A percentile compares a stretch with the other conserved stretches of the same genome.
These are phyloP conservation scores for Eurytoma californica DNA, from an alignment of 2,888 invertebrate genomes.

Conservation along the genomic window DNA sequence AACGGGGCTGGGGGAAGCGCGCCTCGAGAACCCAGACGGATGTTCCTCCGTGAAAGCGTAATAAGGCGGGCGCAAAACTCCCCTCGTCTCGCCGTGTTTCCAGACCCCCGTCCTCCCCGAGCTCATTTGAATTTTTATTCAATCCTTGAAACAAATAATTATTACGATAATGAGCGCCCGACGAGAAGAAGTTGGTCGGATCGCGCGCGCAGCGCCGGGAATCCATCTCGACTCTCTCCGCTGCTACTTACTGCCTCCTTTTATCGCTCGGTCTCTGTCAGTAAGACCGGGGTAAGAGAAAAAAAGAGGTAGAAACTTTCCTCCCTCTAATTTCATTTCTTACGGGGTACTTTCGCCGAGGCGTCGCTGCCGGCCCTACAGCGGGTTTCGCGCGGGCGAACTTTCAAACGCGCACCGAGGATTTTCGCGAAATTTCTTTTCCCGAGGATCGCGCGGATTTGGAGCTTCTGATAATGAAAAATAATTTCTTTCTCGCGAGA, in stretches of 20 bases:
- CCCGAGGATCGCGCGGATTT: no score
- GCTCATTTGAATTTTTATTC: slow-evolving; percentile 72
- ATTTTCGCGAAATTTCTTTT: no score
- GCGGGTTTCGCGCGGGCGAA: no score
- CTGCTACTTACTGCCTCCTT: slow-evolving; percentile 32
- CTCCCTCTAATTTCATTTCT: slow-evolving; percentile 41
- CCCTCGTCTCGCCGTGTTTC: slow-evolving; percentile 51
- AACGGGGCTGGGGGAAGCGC: not conserved
- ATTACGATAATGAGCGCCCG: slow-evolving; percentile 66
- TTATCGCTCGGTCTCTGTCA: slow-evolving; percentile 17
- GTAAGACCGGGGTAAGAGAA: not conserved
- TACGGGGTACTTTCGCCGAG: slow-evolving; percentile 21
- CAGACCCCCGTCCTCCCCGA: slow-evolving; percentile 49
- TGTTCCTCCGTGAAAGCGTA: slow-evolving; percentile 66
- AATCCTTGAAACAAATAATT: slow-evolving; percentile 72
- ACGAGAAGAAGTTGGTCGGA: not conserved
- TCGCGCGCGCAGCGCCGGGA: not conserved
- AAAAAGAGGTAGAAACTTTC: slow-evolving; percentile 17
- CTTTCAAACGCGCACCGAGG: no score
- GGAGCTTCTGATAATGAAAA: no score
- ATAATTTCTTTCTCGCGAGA: no score
- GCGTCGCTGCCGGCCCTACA: no score
- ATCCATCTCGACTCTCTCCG: no score
- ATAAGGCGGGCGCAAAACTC: slow-evolving; percentile 73
- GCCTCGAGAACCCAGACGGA: not conserved